Conservation (phyloP, 2,113 vertebrate genomes). For the Poicephalus gulielmi region DNA sequence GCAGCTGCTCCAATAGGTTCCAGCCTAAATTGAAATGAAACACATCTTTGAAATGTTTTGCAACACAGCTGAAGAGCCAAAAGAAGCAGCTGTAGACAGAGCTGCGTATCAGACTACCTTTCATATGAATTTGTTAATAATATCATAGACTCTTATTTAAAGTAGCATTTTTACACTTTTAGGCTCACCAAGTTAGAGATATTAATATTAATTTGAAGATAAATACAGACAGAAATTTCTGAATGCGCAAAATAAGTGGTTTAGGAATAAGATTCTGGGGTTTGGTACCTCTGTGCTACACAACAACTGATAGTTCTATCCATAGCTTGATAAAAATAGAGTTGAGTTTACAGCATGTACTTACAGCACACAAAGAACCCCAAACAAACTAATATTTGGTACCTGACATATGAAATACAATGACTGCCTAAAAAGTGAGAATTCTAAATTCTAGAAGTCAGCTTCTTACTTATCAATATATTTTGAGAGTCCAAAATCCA, state of each 20-base stretch:
- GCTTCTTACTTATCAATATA: conserved; percentile 81
- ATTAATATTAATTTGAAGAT: background rate
- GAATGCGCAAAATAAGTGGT: background rate
- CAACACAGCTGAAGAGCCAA: background rate
- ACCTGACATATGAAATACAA: background rate
- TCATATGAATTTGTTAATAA: background rate
- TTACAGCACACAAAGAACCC: background rate
- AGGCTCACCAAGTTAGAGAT: background rate
- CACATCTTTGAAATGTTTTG: background rate
- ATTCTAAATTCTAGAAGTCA: background rate
- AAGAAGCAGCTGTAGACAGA: background rate
- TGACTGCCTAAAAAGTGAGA: background rate
- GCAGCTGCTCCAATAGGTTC: conserved; percentile 85
- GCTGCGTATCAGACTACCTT: background rate
- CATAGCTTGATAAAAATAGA: background rate
- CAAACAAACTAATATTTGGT: background rate
- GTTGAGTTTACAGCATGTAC: background rate
- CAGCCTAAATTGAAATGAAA: conserved; percentile 74
- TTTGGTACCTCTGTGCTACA: background rate
- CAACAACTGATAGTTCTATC: background rate
- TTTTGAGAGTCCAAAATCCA: conserved; percentile 84
- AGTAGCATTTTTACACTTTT: background rate
- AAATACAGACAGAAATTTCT: background rate
- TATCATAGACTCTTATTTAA: background rate
- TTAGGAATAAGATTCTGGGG: background rate